phyloP scores from a whole-genome alignment of 2,888 invertebrate genomes.

The Sclerodermus sp. region DNA sequence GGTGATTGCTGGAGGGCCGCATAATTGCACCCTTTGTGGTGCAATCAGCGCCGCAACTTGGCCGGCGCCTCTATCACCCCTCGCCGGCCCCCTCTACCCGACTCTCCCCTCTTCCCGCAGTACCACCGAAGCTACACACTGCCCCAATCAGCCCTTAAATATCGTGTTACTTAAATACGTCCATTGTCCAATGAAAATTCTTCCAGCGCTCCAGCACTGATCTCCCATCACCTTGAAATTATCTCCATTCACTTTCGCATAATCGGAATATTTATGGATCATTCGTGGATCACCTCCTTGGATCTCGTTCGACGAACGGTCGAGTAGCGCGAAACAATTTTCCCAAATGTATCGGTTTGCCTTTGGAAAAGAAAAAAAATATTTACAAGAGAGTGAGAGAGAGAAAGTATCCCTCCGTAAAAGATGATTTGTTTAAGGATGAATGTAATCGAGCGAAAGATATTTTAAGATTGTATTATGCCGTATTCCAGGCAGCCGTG shows the following conservation, averaged over 20 bases:
- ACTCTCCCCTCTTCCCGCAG: slow-evolving; percentile 16
- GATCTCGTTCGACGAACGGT: too few relatives aligned
- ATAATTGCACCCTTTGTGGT: slow-evolving; percentile 59
- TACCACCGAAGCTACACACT: slow-evolving; percentile 6
- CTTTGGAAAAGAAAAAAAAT: too few relatives aligned
- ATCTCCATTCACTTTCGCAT: slow-evolving; percentile 6
- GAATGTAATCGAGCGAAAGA: too few relatives aligned
- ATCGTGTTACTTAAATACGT: slow-evolving; percentile 10
- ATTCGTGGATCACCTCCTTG: too few relatives aligned
- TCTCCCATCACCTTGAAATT: not conserved
- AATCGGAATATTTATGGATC: too few relatives aligned
- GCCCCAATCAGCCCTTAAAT: slow-evolving; percentile 7
- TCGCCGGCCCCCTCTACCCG: slow-evolving; percentile 20
- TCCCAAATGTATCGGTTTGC: too few relatives aligned
- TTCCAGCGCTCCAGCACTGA: not conserved
- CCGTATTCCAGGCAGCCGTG: too few relatives aligned
- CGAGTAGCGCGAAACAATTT: too few relatives aligned
- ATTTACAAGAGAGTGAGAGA: too few relatives aligned
- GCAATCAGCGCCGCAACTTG: slow-evolving; percentile 58
- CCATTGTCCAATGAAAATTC: not conserved
- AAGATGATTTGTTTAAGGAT: too few relatives aligned
- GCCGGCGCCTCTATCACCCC: slow-evolving; percentile 44
- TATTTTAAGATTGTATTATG: too few relatives aligned
- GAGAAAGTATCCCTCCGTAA: too few relatives aligned
- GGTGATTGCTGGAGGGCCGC: slow-evolving; percentile 59